Evolutionary conservation across 1,140 invertebrate genomes (phyloP), one percentile per base, ranked within the genome.

Genomic region (Nephotettix cincticeps): DNA sequence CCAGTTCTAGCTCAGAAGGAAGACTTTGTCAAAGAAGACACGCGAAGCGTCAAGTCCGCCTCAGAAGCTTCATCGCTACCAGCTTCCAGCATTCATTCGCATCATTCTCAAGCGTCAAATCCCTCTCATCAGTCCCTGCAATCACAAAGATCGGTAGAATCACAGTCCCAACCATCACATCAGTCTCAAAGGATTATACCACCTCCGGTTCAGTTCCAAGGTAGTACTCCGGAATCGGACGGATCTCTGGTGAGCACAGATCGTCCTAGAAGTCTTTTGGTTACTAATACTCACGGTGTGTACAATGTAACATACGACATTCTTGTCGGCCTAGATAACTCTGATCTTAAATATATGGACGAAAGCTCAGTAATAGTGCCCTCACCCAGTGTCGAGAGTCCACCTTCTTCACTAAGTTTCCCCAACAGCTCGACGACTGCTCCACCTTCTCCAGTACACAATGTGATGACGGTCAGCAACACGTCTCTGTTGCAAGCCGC

Each of bases 271-370:
- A 87, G 84, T 70, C 80, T 89, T 69, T 82, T 84, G 70, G 80
- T 86, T 1, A 80, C 82, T 23, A 75, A 80, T 32, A 80, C 81
- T 6, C 85, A 85, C 75, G 84, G 82, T 43, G 83, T 86, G 73
- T 80, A 79, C 14, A 72, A 75, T 13, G 83, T 80, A n/a, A 89
- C 88, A 27, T 93, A 90, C 77, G 92, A 95, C 77, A 83, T 91
- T 69, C 81, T 94, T 65, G 86, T 90, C 27, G 91, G 90, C 69
- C 81, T 94, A 76, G 92, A 94, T 78, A 89, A 88, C 56, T 90
- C 90, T 14, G 93, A 95, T 81, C 81, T 95, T 40, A 85, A 90
- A 19, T 96, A 87, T 78, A 95, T 95, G 93, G 94, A 95, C 78
- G 94, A 96, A 77, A 95, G 93, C 80, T 95, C 93, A 4, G 86